Evolutionary conservation across 2,113 vertebrate species (phyloP).

Genomic region (Taxidea taxus): DNA sequence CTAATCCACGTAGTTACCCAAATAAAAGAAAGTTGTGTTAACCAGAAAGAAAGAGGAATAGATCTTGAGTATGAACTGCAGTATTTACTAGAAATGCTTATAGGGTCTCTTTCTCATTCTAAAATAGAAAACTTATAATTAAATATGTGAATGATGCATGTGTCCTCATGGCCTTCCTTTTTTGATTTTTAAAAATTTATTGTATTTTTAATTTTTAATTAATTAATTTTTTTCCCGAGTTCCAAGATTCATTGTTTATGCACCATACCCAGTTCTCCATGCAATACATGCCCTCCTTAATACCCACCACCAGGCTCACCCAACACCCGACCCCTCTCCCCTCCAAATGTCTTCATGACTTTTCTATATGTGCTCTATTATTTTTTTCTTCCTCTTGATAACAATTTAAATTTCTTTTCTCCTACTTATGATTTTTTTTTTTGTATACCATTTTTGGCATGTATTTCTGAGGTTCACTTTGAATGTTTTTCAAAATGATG

Average conservation of each 20-base stretch:
- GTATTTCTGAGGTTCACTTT: neutral
- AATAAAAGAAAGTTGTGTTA: neutral
- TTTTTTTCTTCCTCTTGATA: neutral
- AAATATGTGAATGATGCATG: neutral
- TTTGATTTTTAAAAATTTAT: too few species aligned
- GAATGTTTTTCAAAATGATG: neutral
- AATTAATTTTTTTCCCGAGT: too few species aligned
- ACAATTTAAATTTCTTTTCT: constrained; percentile 15
- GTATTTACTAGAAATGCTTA: neutral
- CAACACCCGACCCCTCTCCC: too few species aligned
- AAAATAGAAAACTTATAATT: neutral
- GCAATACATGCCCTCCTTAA: too few species aligned
- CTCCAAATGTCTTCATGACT: neutral
- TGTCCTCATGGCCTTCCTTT: neutral
- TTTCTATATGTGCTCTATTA: neutral
- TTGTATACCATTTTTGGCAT: neutral
- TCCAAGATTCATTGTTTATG: too few species aligned
- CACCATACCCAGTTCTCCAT: too few species aligned
- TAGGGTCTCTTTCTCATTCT: neutral
- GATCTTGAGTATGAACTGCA: neutral
- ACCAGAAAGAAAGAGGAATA: neutral
- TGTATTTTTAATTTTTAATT: too few species aligned
- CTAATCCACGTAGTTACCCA: neutral
- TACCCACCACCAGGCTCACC: too few species aligned
- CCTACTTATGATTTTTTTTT: neutral